Base-by-base conservation (phyloP, 2,888 invertebrate species). In the Limnephilus marmoratus region DNA sequence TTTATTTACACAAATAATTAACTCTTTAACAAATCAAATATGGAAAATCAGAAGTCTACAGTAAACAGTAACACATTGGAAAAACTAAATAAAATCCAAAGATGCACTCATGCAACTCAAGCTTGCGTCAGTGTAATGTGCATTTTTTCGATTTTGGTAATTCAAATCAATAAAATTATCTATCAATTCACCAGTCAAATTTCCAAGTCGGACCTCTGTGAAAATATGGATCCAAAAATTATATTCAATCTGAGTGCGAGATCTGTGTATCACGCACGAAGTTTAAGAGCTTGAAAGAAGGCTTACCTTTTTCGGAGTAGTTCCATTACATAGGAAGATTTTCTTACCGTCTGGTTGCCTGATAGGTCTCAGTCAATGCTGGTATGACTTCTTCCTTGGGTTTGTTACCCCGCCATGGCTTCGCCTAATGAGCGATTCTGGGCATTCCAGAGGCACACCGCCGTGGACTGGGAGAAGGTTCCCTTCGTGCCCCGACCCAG, bases 401-500 rank as follows among this genome's bases (percentile, higher is more conserved):
- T 68, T 68, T 68, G 80, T 37, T 18, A 81, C 34, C 87, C 87
- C 87, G 83, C 18, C 90, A 53, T n/a, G 90, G 53, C 91, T 24
- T 90, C 83, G 41, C 45, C 91, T 92, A 91, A 96, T 86, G 95
- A 96, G 95, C 95, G 95, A 95, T 96, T 94, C 93, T 93, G 93
- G 92, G 95, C 95, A 96, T 97, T 97, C 96, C 97, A 98, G 98
- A 97, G 97, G 96, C 97, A 97, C 95, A 96, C 96, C 94, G 96
- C 97, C 95, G 97, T 98, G 95, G 98, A 98, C 94, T 98, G 98
- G 98, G 98, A 98, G 96, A 98, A 98, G 97, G 98, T 98, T 95
- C 98, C 98, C 94, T 97, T 97, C 96, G 98, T 98, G 94, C 98
- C 98, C 94, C 97, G 98, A 94, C 98, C 98, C 94, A 98, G 98